phyloP scores from a whole-genome alignment of 2,888 invertebrate species.

The Stenodema calcarata region DNA sequence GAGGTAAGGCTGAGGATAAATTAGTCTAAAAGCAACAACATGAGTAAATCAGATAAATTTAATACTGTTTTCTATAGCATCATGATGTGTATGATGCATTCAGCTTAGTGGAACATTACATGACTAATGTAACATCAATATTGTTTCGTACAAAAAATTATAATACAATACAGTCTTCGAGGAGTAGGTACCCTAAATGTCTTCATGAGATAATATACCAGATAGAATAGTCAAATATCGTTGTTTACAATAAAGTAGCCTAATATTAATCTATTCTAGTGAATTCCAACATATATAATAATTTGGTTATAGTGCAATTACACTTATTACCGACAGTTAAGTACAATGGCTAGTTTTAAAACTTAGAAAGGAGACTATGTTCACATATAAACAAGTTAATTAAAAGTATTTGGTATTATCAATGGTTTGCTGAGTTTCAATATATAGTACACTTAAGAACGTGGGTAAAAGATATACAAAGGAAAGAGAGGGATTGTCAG shows the following conservation, averaged over 20 bases:
- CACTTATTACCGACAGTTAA: not conserved
- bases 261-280: not conserved
- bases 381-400: not conserved
- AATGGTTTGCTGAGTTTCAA: not conserved
- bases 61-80: constrained; percentile 20
- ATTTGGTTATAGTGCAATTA: constrained; percentile 14
- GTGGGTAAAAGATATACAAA: not conserved
- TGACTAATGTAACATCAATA: constrained; percentile 16
- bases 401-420: constrained; percentile 27
- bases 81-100: constrained; percentile 5
- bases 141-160: not conserved
- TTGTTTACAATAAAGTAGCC: not conserved
- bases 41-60: not conserved
- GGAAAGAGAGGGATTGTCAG: not conserved
- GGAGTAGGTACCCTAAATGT: constrained; percentile 7
- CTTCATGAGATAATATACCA: not conserved
- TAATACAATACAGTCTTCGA: constrained; percentile 26
- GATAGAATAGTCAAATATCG: not conserved
- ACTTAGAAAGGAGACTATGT: not conserved
- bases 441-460: not conserved
- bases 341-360: not conserved
- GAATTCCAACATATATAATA: not conserved
- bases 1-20: not conserved
- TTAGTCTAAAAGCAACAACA: not conserved
- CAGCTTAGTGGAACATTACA: constrained; percentile 17